Conservation (phyloP, 1,140 invertebrate species). For the Ooceraea biroi region DNA sequence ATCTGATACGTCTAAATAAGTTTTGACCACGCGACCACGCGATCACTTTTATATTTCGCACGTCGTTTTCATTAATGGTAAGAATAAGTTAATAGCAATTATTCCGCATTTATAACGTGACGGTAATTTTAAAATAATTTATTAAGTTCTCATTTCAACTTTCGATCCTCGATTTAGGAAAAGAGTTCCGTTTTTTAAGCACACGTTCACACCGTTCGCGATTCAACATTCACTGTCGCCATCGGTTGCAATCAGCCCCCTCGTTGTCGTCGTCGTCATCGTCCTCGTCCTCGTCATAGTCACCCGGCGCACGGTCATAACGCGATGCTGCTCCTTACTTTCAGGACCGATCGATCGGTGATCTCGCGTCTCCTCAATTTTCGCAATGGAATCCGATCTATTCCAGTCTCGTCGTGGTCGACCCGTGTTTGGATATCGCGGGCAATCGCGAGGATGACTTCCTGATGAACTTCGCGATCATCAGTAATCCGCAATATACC, state of each 20-base stretch:
- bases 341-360: conserved; percentile 39
- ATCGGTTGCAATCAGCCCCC: background rate
- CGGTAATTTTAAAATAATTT: background rate
- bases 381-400: background rate
- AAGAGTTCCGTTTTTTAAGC: conserved; percentile 13
- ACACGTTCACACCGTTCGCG: conserved; percentile 57
- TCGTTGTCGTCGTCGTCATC: background rate
- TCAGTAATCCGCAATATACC: conserved; percentile 20
- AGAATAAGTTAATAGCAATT: background rate
- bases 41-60: background rate
- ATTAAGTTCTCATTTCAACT: conserved; percentile 18
- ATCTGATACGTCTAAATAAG: no score
- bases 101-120: background rate
- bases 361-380: conserved; percentile 29
- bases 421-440: background rate
- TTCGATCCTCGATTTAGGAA: background rate
- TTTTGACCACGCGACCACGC: background rate
- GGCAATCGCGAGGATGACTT: background rate
- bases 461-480: conserved; percentile 8
- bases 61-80: background rate
- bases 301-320: background rate
- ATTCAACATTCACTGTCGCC: conserved; percentile 4
- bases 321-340: background rate
- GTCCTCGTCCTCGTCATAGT: background rate
- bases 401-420: background rate